Evolutionary conservation across 2,113 vertebrate species (phyloP).

Genomic region (Saccopteryx leptura): DNA sequence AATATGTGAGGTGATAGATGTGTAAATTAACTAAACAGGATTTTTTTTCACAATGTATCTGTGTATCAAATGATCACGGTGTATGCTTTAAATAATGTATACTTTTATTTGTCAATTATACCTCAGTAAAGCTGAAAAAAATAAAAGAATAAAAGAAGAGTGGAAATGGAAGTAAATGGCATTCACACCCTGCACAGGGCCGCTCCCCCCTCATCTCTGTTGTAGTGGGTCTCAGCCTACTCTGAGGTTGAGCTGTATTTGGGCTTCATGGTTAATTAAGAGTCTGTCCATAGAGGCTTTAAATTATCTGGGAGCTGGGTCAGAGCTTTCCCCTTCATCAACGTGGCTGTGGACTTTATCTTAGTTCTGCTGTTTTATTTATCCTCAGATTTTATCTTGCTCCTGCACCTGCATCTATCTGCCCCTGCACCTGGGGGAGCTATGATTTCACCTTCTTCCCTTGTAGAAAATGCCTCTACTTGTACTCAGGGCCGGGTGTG

Average conservation of each 20-base stretch:
- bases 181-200: rapidly evolving
- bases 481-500: background rate
- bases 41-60: background rate
- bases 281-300: background rate
- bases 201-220: background rate
- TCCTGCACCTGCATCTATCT: background rate
- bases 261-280: background rate
- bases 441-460: background rate
- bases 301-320: background rate
- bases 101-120: background rate
- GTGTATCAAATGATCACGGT: rapidly evolving
- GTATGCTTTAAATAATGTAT: background rate
- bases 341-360: background rate
- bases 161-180: no score
- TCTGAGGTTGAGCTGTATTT: background rate
- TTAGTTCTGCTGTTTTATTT: background rate
- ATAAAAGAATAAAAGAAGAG: no score
- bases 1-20: background rate
- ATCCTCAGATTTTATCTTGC: background rate
- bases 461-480: background rate
- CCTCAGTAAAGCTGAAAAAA: background rate
- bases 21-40: background rate
- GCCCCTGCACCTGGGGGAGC: background rate
- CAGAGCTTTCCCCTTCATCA: background rate
- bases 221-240: no score